These are phyloP conservation scores for Drosophila ezoana DNA, from an alignment of 2,888 invertebrate species.

Conservation along the genomic window DNA sequence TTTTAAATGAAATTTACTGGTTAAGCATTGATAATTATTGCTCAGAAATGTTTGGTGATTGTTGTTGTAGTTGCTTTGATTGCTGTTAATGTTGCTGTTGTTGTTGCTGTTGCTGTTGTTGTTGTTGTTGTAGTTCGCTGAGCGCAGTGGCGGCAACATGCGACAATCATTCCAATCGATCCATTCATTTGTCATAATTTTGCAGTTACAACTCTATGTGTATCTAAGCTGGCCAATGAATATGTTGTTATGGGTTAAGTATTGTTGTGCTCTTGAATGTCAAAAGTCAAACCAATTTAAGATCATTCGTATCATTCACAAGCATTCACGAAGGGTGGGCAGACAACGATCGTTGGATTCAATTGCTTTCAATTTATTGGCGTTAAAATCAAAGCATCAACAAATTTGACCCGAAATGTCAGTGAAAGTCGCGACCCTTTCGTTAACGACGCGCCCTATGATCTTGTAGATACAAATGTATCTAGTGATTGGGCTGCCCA, in stretches of 20 bases:
- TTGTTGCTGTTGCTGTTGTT: conserved; percentile 26
- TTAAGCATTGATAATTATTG: conserved; percentile 72
- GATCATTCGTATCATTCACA: conserved; percentile 18
- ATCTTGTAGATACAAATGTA: conserved; percentile 70
- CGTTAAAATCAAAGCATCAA: conserved; percentile 68
- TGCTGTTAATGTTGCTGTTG: conserved; percentile 41
- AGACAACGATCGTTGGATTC: conserved; percentile 28
- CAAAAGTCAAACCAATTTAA: conserved; percentile 68
- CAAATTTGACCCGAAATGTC: conserved; percentile 76
- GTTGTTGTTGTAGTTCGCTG: conserved; percentile 73
- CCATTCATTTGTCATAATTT: conserved; percentile 85
- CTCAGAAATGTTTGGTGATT: conserved; percentile 73
- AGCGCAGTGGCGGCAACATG: conserved; percentile 82
- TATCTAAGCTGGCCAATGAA: conserved; percentile 30
- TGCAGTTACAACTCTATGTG: conserved; percentile 34
- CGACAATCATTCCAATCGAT: conserved; percentile 84
- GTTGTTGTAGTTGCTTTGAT: conserved; percentile 25
- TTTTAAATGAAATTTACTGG: conserved; percentile 80
- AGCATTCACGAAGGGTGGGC: conserved; percentile 22
- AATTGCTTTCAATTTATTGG: conserved; percentile 79
- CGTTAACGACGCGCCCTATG: conserved; percentile 24
- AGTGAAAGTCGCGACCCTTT: conserved; percentile 81
- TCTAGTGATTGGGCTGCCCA: conserved; percentile 30
- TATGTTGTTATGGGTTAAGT: conserved; percentile 27
- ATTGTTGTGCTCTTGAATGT: conserved; percentile 52